A percentile compares a stretch with the other conserved stretches of the same genome.
Conservation (phyloP, 2,888 invertebrate species). For the Ochropleura leucogaster region DNA sequence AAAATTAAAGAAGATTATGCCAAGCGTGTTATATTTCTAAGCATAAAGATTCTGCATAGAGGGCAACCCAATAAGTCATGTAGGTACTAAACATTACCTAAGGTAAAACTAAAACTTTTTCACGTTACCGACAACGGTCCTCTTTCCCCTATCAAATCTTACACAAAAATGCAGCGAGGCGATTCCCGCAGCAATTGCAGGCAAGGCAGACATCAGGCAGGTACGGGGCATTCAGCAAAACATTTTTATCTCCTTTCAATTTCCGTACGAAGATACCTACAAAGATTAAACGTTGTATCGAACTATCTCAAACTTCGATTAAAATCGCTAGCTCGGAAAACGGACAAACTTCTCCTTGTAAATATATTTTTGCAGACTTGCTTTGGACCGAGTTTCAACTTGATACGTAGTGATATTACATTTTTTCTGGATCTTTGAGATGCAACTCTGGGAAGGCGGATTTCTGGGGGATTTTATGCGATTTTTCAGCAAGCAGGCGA, state of each 20-base stretch:
- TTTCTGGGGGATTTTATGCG: conserved; percentile 13
- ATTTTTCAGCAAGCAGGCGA: conserved; percentile 5
- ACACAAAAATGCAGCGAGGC: conserved; percentile 55
- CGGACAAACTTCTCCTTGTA: conserved; percentile 61
- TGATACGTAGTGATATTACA: conserved; percentile 58
- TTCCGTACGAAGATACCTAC: conserved; percentile 63
- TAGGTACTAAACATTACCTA: neutral
- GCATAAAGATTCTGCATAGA: no score
- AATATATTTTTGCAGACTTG: conserved; percentile 61
- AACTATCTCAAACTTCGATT: conserved; percentile 66
- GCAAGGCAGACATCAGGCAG: conserved; percentile 49
- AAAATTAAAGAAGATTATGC: no score
- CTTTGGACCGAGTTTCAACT: conserved; percentile 40
- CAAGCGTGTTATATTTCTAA: no score
- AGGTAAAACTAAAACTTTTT: neutral
- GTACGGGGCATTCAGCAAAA: conserved; percentile 54
- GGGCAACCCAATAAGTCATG: no score
- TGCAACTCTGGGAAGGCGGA: conserved; percentile 29
- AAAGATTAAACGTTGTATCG: conserved; percentile 66
- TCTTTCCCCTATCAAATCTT: conserved; percentile 49
- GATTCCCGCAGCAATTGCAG: conserved; percentile 50
- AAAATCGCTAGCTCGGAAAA: conserved; percentile 66
- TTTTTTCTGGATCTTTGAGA: conserved; percentile 39
- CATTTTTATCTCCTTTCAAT: conserved; percentile 69
- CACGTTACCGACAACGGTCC: conserved; percentile 23